phyloP scores from a whole-genome alignment of 2,888 invertebrate genomes.

The Spisula solida region DNA sequence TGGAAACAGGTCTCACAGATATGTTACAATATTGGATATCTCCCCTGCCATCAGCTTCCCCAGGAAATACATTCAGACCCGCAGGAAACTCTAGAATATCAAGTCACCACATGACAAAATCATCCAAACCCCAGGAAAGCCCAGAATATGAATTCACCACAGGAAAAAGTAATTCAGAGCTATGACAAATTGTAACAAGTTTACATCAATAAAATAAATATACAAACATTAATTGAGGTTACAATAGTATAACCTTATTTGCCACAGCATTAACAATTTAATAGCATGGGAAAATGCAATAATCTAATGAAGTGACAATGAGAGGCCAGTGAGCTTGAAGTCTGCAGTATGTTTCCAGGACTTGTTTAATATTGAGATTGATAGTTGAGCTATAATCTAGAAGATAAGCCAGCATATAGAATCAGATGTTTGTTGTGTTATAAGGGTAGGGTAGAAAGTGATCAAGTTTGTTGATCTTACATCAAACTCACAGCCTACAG shows the following conservation, averaged over 20 bases:
- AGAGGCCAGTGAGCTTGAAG: neutral
- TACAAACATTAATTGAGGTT: neutral
- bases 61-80: too few species aligned
- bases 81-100: too few species aligned
- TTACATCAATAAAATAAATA: neutral
- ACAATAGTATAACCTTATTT: neutral
- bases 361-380: conserved; percentile 2
- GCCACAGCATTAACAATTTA: neutral
- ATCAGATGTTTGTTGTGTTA: conserved; percentile 17
- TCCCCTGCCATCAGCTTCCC: too few species aligned
- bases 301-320: neutral
- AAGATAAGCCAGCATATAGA: conserved; percentile 9
- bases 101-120: too few species aligned
- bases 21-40: too few species aligned
- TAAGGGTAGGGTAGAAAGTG: conserved; percentile 22
- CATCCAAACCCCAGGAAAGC: too few species aligned
- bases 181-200: too few species aligned
- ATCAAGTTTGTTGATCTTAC: conserved; percentile 17
- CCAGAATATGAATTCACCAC: too few species aligned
- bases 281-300: conserved; percentile 10
- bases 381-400: neutral
- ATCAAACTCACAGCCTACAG: conserved; percentile 5
- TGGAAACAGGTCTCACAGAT: too few species aligned
- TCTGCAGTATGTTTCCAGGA: neutral
- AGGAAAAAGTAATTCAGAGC: too few species aligned